Conservation (phyloP, 2,888 invertebrate genomes). For the Drosophila borborema region DNA sequence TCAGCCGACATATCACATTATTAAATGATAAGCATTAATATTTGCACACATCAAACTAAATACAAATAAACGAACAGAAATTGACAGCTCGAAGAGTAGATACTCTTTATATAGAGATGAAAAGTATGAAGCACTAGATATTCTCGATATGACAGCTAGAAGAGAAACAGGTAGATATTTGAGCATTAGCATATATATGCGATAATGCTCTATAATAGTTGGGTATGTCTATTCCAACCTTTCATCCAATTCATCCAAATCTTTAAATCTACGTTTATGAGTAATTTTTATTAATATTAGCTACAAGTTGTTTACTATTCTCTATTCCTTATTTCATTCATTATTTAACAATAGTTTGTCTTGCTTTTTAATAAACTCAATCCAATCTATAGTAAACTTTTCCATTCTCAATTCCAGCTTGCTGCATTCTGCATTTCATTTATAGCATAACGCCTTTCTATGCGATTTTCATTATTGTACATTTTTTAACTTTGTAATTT, state of each 20-base stretch:
- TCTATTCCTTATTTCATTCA: no score
- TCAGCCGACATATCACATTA: conserved; percentile 57
- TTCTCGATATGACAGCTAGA: no score
- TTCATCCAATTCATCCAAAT: no score
- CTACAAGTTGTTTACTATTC: not conserved
- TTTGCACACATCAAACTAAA: conserved; percentile 29
- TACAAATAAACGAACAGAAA: not conserved
- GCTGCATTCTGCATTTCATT: not conserved
- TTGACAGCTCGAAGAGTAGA: not conserved
- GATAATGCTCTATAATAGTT: no score
- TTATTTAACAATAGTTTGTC: no score
- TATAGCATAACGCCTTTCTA: not conserved
- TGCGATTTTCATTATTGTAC: conserved; percentile 2
- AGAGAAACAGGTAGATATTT: no score
- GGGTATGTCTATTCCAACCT: no score
- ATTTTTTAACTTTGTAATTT: not conserved
- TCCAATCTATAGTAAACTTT: accelerated
- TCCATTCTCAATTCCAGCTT: no score
- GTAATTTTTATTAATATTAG: no score
- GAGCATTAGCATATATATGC: no score
- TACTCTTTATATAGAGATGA: not conserved
- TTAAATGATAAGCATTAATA: conserved; percentile 58
- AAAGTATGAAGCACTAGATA: not conserved
- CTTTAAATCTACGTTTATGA: no score
- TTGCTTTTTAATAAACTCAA: not conserved